phyloP scores from a whole-genome alignment of 2,113 vertebrate genomes.

The Oenanthe melanoleuca region DNA sequence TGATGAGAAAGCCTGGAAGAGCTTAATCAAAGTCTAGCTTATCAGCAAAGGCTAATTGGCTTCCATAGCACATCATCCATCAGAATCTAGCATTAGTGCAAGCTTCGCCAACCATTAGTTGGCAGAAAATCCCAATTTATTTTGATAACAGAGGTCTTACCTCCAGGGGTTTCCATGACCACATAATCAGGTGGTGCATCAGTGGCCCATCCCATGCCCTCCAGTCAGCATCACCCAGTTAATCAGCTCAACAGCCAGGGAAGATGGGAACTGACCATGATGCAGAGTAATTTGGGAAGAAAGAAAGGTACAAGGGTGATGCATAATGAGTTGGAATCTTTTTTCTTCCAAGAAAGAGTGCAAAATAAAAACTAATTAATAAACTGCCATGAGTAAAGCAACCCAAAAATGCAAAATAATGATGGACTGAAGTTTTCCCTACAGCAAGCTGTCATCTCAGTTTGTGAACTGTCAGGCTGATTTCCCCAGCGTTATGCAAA shows the following conservation, averaged over 20 bases:
- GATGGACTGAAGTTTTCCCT: constrained; percentile 41
- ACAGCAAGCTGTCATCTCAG: constrained; percentile 35
- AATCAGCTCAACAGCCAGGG: constrained; percentile 45
- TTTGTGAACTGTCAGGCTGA: constrained; percentile 30
- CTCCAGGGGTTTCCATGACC: constrained; percentile 71
- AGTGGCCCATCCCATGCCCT: constrained; percentile 55
- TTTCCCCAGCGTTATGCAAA: neutral
- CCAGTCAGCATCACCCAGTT: constrained; percentile 61
- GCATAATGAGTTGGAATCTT: neutral
- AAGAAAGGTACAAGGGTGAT: neutral
- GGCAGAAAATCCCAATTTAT: constrained; percentile 78
- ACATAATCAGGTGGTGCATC: constrained; percentile 73
- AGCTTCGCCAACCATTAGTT: constrained; percentile 74
- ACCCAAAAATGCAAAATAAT: constrained; percentile 36
- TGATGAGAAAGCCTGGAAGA: constrained; percentile 11
- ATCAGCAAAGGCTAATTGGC: constrained; percentile 60
- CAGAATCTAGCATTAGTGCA: constrained; percentile 52
- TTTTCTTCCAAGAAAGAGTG: neutral
- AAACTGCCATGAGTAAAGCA: constrained; percentile 19
- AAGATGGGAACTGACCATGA: constrained; percentile 9
- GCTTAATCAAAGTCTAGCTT: constrained; percentile 59
- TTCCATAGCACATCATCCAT: constrained; percentile 44
- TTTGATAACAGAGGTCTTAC: constrained; percentile 71
- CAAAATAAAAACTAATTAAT: constrained; percentile 51
- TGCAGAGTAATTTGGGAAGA: constrained; percentile 10